A percentile compares a stretch with the other conserved stretches of the same genome.
Conservation (phyloP, 2,888 invertebrate genomes). For the Rhagium mordax region DNA sequence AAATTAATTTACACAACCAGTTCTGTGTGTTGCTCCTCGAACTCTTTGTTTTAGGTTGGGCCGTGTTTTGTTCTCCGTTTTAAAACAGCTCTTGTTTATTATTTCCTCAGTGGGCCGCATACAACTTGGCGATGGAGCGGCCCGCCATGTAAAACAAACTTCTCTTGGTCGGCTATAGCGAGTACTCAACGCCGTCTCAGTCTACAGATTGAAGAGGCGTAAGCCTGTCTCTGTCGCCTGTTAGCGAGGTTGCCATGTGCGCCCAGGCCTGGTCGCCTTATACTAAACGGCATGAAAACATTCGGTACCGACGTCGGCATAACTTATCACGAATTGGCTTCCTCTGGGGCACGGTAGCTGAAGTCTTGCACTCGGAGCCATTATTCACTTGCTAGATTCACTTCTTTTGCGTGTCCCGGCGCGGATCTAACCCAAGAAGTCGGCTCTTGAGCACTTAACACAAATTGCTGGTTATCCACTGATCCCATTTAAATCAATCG, state of each 20-base stretch:
- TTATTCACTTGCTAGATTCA: conserved; percentile 27
- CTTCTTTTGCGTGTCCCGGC: conserved; percentile 9
- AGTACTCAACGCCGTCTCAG: conserved; percentile 48
- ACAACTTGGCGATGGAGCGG: conserved; percentile 41
- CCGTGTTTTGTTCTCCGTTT: conserved; percentile 67
- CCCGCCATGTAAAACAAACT: conserved; percentile 38
- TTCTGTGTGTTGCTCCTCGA: conserved; percentile 59
- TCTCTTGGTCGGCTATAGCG: conserved; percentile 53
- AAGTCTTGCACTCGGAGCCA: conserved; percentile 27
- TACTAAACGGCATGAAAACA: conserved; percentile 65
- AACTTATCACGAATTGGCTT: conserved; percentile 59
- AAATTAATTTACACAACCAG: conserved; percentile 71
- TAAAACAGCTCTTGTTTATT: conserved; percentile 69
- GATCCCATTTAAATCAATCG: conserved; percentile 34
- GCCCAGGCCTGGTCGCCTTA: conserved; percentile 28
- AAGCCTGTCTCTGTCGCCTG: conserved; percentile 55
- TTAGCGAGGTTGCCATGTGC: conserved; percentile 63
- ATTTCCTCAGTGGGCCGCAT: conserved; percentile 63
- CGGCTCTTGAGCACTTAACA: neutral
- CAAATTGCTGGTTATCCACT: conserved; percentile 41
- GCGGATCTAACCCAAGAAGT: conserved; percentile 10
- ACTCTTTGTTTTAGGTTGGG: conserved; percentile 68
- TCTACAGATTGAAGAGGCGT: conserved; percentile 48
- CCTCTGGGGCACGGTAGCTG: conserved; percentile 45
- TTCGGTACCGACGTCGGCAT: conserved; percentile 55